A percentile compares a stretch with the other conserved stretches of the same genome.
These are phyloP conservation scores for Percopsis transmontana DNA, from an alignment of 2,113 vertebrate genomes.

Conservation along the genomic window DNA sequence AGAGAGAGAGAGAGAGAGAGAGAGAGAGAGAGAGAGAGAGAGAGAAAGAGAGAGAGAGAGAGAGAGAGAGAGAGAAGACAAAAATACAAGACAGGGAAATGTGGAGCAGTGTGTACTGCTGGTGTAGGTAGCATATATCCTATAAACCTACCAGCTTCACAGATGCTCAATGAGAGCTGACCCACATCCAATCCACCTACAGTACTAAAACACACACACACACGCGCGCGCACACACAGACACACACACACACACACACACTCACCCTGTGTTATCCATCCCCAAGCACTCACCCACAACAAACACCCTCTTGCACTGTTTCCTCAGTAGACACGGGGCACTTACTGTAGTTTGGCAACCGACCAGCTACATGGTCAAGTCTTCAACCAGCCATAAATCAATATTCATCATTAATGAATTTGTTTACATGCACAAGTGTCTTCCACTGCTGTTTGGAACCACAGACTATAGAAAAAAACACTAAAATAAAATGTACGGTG, in stretches of 20 bases:
- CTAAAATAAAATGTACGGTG: too few relatives aligned
- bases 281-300: conserved; percentile 60
- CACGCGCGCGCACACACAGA: conserved; percentile 24
- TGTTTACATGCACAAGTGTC: not conserved
- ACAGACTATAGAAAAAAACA: not conserved
- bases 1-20: not conserved
- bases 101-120: conserved; percentile 37
- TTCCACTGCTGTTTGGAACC: not conserved
- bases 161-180: conserved; percentile 54
- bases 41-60: conserved; percentile 1
- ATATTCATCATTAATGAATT: not conserved
- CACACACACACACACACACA: conserved; percentile 24
- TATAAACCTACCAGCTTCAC: conserved; percentile 26
- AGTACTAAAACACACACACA: conserved; percentile 15
- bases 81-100: conserved; percentile 13
- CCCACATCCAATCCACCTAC: conserved; percentile 9
- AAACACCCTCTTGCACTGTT: conserved; percentile 62
- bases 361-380: conserved; percentile 11
- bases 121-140: conserved; percentile 27
- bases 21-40: conserved; percentile 12
- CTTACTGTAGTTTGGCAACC: conserved; percentile 23
- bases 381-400: not conserved
- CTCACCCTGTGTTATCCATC: conserved; percentile 36
- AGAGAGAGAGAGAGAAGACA: not conserved
- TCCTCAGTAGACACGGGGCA: conserved; percentile 46